phyloP scores from a whole-genome alignment of 2,113 vertebrate species.

The Sialia sialis region DNA sequence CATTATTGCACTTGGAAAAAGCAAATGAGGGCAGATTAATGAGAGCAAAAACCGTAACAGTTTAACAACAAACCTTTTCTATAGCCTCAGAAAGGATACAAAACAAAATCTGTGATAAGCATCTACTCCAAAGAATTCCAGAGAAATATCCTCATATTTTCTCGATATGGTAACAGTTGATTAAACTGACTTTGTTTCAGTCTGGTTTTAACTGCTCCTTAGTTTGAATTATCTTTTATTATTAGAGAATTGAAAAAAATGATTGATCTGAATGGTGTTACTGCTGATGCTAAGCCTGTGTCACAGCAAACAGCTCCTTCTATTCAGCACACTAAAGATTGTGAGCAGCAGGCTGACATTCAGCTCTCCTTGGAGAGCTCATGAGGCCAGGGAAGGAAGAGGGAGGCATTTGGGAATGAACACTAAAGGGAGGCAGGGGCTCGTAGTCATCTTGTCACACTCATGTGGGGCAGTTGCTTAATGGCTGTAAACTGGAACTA shows the following conservation, averaged over 20 bases:
- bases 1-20: not conserved
- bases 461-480: not conserved
- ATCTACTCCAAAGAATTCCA: not conserved
- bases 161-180: not conserved
- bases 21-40: not conserved
- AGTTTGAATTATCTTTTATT: not conserved
- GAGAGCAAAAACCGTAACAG: not conserved
- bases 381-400: not conserved
- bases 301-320: not conserved
- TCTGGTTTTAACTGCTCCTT: not conserved
- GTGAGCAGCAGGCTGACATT: not conserved
- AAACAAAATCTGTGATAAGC: not conserved
- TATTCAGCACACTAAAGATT: rapidly evolving
- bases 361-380: not conserved
- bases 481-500: not conserved
- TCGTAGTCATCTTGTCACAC: not conserved
- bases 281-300: not conserved
- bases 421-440: not conserved
- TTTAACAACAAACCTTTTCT: not conserved
- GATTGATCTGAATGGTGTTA: not conserved
- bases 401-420: not conserved
- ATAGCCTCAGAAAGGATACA: not conserved
- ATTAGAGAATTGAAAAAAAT: not conserved
- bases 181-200: not conserved
- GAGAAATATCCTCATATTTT: not conserved